Conservation (phyloP, 2,888 invertebrate genomes). For the Amphipyra tragopoginis region DNA sequence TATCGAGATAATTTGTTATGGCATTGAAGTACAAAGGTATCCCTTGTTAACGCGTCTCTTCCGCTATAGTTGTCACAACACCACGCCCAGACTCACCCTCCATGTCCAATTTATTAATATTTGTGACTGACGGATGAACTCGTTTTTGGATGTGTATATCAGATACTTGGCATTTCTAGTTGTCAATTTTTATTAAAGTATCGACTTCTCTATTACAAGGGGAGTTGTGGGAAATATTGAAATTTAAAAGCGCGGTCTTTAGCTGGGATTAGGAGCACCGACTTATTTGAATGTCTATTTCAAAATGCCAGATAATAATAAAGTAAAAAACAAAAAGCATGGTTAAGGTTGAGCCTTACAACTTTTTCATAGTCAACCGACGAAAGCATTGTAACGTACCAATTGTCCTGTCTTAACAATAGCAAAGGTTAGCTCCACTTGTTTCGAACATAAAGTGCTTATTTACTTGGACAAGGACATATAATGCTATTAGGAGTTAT, state of each 20-base stretch:
- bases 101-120: conserved; percentile 69
- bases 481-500: neutral
- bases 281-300: neutral
- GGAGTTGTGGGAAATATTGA: neutral
- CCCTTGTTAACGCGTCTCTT: conserved; percentile 76
- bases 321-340: too few species aligned
- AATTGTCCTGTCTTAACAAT: conserved; percentile 8
- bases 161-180: conserved; percentile 51
- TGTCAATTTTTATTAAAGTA: conserved; percentile 68
- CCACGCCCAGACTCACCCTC: conserved; percentile 77
- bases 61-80: conserved; percentile 86
- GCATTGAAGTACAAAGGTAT: conserved; percentile 43
- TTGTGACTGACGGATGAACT: conserved; percentile 70
- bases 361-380: too few species aligned
- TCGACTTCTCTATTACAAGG: conserved; percentile 34
- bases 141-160: conserved; percentile 62
- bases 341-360: too few species aligned
- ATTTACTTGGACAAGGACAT: conserved; percentile 16
- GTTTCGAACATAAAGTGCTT: conserved; percentile 8
- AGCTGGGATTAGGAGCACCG: neutral
- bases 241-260: neutral
- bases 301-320: too few species aligned
- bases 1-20: conserved; percentile 29
- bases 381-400: too few species aligned
- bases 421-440: conserved; percentile 30